Base-by-base conservation (phyloP, 2,113 vertebrate species). In the Pachyramphus minor region DNA sequence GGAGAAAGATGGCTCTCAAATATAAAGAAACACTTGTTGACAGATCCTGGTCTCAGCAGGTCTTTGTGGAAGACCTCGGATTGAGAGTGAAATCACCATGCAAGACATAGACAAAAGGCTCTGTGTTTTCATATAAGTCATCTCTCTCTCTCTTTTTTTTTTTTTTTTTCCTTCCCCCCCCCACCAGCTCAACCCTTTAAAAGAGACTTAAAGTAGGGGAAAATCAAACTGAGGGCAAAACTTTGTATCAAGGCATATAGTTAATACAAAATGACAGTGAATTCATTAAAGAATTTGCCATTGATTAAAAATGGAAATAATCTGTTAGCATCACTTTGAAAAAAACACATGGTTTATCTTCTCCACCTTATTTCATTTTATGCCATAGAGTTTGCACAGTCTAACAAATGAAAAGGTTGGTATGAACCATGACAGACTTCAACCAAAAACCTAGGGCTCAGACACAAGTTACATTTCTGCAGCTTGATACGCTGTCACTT, bases 21-120 rank as follows among this genome's bases (percentile, higher is more conserved):
- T 41, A 75, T 9, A 89, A 86, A 92, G 79, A 52, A 89, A 68
- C 56, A 66, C 58, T 92, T 64, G 52, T 52, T 76, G 45, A 35
- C 44, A 79, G 56, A 76, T 62, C n/a, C n/a, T 47, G 27, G 59
- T 91, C 45, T 50, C 75, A 79, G 58, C 30, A 66, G 25, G 23
- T 91, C 58, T 83, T 66, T 0, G 0, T 76, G n/a, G 50, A 66
- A 77, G 55, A 87, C 23, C 74, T 82, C 4, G 4, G 67, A 22
- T 5, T 72, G n/a, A 44, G 44, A 44, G 11, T 52, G n/a, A 87
- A 95, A 74, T 41, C 39, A 53, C 30, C 19, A n/a, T 21, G 28
- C 44, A 60, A 95, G 19, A 44, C 71, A 74, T 4, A 62, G 42
- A 87, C 53, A 96, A 93, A 95, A 80, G 33, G 45, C 37, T 89